Evolutionary conservation across 2,797 vertebrate species (phyloP).

Genomic region (Lagocephalus sceleratus): DNA sequence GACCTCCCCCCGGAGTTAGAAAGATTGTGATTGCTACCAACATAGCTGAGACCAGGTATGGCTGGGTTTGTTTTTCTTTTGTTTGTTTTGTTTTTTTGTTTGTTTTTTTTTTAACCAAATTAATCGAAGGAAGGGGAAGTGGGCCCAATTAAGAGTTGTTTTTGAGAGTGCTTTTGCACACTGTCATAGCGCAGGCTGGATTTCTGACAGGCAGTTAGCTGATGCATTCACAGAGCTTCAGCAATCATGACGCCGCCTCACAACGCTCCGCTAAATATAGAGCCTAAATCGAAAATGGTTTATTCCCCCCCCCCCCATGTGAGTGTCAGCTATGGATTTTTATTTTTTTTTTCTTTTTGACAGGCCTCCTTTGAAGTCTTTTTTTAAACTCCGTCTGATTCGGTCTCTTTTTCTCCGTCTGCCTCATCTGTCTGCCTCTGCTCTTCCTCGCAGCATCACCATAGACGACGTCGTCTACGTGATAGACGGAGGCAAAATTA

Average conservation of each 20-base stretch:
- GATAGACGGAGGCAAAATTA: conserved; percentile 97
- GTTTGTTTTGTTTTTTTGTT: conserved; percentile 59
- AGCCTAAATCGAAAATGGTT: conserved; percentile 12
- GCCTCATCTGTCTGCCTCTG: conserved; percentile 2
- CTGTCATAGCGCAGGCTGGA: conserved; percentile 24
- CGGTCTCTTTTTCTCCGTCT: conserved; percentile 4
- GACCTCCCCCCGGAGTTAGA: conserved; percentile 90
- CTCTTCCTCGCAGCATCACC: conserved; percentile 83
- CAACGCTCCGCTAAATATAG: conserved; percentile 44
- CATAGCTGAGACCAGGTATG: conserved; percentile 96
- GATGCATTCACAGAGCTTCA: conserved; percentile 36
- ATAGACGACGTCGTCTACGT: conserved; percentile 97
- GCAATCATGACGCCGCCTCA: conserved; percentile 39
- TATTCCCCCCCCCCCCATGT: background rate
- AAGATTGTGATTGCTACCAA: conserved; percentile 99
- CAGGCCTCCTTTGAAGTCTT: conserved; percentile 39
- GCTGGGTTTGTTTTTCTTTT: conserved; percentile 1
- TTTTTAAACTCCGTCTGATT: conserved; percentile 9
- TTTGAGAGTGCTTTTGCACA: conserved; percentile 34
- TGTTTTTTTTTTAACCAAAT: background rate
- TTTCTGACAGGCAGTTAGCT: conserved; percentile 43
- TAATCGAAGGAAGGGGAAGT: background rate
- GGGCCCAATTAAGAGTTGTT: conserved; percentile 8
- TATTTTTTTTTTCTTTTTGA: conserved; percentile 6
- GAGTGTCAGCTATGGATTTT: conserved; percentile 46